Conservation (phyloP, 1,140 invertebrate species). For the Octopus bimaculoides region DNA sequence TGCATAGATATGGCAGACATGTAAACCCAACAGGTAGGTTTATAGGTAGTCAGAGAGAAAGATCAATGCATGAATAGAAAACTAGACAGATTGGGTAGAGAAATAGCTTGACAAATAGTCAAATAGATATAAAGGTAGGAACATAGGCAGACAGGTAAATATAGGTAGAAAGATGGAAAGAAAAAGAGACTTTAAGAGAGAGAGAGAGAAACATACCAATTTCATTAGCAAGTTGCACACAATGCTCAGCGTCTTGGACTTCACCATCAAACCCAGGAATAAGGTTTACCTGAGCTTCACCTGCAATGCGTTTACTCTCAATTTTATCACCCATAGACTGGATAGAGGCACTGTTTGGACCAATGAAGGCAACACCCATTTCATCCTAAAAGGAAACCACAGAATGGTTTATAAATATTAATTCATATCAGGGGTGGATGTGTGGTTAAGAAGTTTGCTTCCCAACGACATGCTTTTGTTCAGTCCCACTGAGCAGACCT, state of each 20-base stretch:
- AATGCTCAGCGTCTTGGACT: slow-evolving; percentile 64
- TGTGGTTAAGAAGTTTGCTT: no score
- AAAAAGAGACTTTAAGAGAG: no score
- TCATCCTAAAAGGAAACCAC: slow-evolving; percentile 49
- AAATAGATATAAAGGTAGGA: no score
- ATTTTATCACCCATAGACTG: slow-evolving; percentile 74
- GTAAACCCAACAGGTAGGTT: no score
- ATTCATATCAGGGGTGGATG: not conserved
- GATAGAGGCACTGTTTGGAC: slow-evolving; percentile 67
- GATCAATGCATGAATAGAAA: no score
- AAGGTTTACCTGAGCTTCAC: slow-evolving; percentile 67
- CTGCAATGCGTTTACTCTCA: slow-evolving; percentile 70
- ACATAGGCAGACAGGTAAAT: no score
- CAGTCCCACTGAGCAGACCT: slow-evolving; percentile 8
- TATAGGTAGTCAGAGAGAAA: no score
- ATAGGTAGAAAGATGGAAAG: no score
- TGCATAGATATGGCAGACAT: no score
- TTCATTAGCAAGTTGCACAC: slow-evolving; percentile 64
- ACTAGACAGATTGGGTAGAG: no score
- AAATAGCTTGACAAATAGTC: no score
- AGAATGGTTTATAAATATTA: not conserved
- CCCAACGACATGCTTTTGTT: not conserved
- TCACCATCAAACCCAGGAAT: slow-evolving; percentile 62
- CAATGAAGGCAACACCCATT: slow-evolving; percentile 65
- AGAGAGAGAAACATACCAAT: slow-evolving; percentile 57